Evolutionary conservation across 2,113 vertebrate species (phyloP), one percentile per base, ranked within the genome.

Genomic region (Haliaeetus leucogaster): DNA sequence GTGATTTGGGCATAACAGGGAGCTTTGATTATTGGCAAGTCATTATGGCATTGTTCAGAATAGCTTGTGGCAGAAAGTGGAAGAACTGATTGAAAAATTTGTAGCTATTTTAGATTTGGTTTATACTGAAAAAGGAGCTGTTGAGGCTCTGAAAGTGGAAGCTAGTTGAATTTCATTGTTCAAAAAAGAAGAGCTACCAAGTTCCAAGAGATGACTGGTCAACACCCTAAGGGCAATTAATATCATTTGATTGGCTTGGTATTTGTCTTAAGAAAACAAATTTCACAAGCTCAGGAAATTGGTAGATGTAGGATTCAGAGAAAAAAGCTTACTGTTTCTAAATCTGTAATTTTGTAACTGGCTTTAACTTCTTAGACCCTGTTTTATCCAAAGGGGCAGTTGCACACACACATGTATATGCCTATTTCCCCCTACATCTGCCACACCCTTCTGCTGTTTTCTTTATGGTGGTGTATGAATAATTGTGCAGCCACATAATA

Each of bases 321-420:
- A 34, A 30, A 1, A n/a, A 62, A 32, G 9, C 11, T 65, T 59
- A 6, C 18, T 34, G 12, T 43, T 76, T 59, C 10, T 48, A 53
- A 25, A 56, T 20, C 16, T 90, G 26, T 61, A 19, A 40, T 76
- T 85, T 19, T 53, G 32, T 40, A 16, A 3, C 5, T 86, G 40
- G 21, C 36, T 86, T 52, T 72, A 78, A 56, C 32, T 79, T 65
- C 12, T 32, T 34, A 45, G 26, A 29, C 53, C 19, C 8, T n/a
- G 11, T n/a, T 50, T 78, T 87, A 68, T 56, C 16, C 10, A 7
- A 2, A 70, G 56, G 16, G 43, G 21, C 34, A 40, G 62, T 42
- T 40, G 36, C 10, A 2, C 29, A 5, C 14, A 15, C 6, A 2
- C 0, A 0, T 30, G 7, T 26, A 1, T 27, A 0, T 73, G 6